Percentiles rank a stretch among this genome's conserved stretches.
These are phyloP conservation scores for Nasonia longicornis DNA, from an alignment of 1,140 invertebrate species.

Conservation along the genomic window DNA sequence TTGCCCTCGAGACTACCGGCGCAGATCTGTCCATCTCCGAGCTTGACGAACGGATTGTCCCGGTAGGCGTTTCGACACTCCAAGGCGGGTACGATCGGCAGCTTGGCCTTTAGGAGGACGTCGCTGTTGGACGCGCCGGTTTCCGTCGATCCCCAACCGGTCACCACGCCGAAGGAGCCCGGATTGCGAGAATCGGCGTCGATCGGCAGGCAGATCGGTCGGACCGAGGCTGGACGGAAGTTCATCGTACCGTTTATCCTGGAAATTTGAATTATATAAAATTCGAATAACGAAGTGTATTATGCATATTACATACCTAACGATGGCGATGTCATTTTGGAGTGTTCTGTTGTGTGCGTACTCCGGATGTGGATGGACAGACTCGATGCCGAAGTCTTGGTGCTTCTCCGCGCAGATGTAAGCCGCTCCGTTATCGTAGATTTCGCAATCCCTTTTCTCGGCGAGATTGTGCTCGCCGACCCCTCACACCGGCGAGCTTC, in stretches of 20 bases:
- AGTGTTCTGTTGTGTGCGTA: slow-evolving; percentile 61
- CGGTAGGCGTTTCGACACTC: slow-evolving; percentile 66
- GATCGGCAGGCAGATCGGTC: slow-evolving; percentile 71
- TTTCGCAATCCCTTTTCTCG: slow-evolving; percentile 71
- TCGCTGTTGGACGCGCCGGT: slow-evolving; percentile 60
- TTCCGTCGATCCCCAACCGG: slow-evolving; percentile 75
- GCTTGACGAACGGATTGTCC: slow-evolving; percentile 57
- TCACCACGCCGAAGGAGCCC: slow-evolving; percentile 59
- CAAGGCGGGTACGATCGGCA: slow-evolving; percentile 65
- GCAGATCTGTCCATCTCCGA: slow-evolving; percentile 72
- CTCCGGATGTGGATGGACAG: slow-evolving; percentile 68
- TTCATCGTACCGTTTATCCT: slow-evolving; percentile 66
- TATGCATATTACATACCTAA: slow-evolving; percentile 51
- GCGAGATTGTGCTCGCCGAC: slow-evolving; percentile 64
- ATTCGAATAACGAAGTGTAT: no score
- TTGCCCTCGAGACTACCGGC: slow-evolving; percentile 70
- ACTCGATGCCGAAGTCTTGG: slow-evolving; percentile 71
- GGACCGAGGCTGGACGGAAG: slow-evolving; percentile 64
- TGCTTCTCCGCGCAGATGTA: slow-evolving; percentile 68
- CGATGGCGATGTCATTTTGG: slow-evolving; percentile 73
- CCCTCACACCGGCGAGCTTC: slow-evolving; percentile 29
- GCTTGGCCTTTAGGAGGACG: slow-evolving; percentile 68
- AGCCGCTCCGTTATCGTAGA: slow-evolving; percentile 53
- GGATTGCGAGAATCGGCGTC: slow-evolving; percentile 52
- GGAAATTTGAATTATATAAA: background rate